Conservation (phyloP, 2,888 invertebrate genomes). For the Tromatobia lineatoria region DNA sequence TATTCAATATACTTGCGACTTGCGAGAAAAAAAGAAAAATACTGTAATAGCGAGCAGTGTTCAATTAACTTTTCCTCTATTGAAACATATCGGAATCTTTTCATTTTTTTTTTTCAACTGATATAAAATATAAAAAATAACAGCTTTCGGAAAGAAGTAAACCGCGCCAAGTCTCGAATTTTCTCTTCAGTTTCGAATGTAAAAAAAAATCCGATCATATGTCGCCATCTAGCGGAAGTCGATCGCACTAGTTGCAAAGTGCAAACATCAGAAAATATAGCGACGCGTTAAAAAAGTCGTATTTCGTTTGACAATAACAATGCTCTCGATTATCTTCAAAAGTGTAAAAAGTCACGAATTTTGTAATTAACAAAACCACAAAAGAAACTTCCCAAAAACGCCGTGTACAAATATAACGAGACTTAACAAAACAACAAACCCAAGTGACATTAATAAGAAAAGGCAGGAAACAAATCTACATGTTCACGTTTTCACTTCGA, state of each 20-base stretch:
- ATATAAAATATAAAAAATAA: too few species aligned
- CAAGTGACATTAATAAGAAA: not conserved
- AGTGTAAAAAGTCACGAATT: not conserved
- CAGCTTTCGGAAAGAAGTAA: too few species aligned
- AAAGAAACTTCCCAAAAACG: not conserved
- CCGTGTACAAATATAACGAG: not conserved
- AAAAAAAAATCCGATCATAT: not conserved
- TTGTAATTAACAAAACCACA: not conserved
- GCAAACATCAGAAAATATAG: not conserved
- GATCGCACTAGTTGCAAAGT: not conserved
- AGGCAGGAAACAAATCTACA: not conserved
- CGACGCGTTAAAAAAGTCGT: slow-evolving; percentile 2
- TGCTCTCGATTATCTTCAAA: not conserved
- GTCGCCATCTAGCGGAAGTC: slow-evolving; percentile 12
- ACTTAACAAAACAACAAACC: not conserved
- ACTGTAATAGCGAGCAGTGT: too few species aligned
- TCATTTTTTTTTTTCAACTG: too few species aligned
- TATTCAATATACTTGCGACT: too few species aligned
- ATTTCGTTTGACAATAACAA: slow-evolving; percentile 27
- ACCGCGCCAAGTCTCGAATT: too few species aligned
- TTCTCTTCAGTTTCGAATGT: too few species aligned
- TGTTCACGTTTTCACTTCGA: not conserved
- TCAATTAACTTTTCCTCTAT: too few species aligned
- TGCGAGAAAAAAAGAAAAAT: too few species aligned
- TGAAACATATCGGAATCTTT: too few species aligned